Evolutionary conservation across 2,888 invertebrate species (phyloP), one percentile per base, ranked within the genome.

Genomic region (Cyrtodaria siliqua): DNA sequence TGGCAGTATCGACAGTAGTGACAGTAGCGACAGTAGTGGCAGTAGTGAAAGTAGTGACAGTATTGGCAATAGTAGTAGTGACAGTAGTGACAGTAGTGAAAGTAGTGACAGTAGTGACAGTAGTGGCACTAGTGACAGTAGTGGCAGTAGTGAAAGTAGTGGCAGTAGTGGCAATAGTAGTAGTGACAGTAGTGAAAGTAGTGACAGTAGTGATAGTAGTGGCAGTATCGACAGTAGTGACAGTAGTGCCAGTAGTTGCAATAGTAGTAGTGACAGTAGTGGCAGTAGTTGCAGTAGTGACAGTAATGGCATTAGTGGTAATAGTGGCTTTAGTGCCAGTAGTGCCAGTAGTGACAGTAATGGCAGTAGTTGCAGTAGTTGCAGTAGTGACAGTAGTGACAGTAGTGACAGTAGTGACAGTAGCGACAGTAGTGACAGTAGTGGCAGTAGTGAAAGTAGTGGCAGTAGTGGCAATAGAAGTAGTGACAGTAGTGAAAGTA

Each of bases 391-490:
- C 27, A 62, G 49, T 49, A 62, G 62, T 49, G 24, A 49, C 2
- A 62, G 62, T 62, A 50, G 62, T 57, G 8, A 33, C 9, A 29
- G 27, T 57, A 57, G 57, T 57, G 29, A 27, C 49, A 50, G 62
- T 26, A 50, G 62, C 40, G 8, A 49, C 24, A 29, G 50, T 24
- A 27, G 44, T 49, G 27, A 49, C 49, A 62, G 62, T 49, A 49
- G 49, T 50, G 26, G 62, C 24, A 62, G 62, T 50, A 62, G 62
- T 49, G 49, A 29, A 23, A 62, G 62, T 49, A 62, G 33, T 50
- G 18, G 49, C 26, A 50, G 62, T 50, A 50, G 62, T 47, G 26
- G 62, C 27, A 62, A 49, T 26, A 49, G 50, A 26, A 62, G 62
- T 47, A 62, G 62, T 50, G 49, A 49, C 26, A 49, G 62, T 29